Conservation (phyloP, 1,140 invertebrate species). For the Meloidogyne exigua region DNA sequence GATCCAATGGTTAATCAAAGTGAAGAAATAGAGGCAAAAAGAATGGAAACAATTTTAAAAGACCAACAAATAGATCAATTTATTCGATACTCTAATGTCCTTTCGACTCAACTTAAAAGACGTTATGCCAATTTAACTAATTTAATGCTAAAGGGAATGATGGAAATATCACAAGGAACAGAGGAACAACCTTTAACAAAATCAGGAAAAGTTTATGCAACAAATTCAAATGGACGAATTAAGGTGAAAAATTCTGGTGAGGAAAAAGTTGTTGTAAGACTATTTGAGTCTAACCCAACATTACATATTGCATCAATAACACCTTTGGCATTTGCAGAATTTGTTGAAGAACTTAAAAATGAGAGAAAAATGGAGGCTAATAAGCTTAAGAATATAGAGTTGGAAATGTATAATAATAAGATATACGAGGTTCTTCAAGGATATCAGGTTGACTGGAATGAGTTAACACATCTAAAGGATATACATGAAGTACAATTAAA, state of each 20-base stretch:
- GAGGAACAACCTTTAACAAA: too few species aligned
- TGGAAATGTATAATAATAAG: too few species aligned
- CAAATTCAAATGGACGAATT: background rate
- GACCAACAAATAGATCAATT: background rate
- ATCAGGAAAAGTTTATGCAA: too few species aligned
- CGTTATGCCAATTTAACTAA: constrained; percentile 9
- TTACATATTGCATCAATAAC: constrained; percentile 9
- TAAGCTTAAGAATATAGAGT: too few species aligned
- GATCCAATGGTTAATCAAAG: background rate
- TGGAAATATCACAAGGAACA: too few species aligned
- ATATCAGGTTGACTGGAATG: background rate
- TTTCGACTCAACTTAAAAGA: background rate
- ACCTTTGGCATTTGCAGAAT: constrained; percentile 6
- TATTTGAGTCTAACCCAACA: constrained; percentile 15
- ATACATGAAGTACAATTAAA: background rate
- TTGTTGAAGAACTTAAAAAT: constrained; percentile 15
- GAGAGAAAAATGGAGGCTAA: background rate
- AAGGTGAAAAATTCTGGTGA: background rate
- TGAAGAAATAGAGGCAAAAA: too few species aligned
- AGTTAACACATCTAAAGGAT: background rate
- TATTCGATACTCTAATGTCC: background rate
- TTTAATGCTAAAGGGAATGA: too few species aligned
- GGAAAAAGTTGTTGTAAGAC: background rate
- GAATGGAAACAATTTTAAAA: background rate
- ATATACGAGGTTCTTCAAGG: too few species aligned